Base-by-base conservation (phyloP, 1,140 invertebrate species). In the Trinorchestia longiramus region DNA sequence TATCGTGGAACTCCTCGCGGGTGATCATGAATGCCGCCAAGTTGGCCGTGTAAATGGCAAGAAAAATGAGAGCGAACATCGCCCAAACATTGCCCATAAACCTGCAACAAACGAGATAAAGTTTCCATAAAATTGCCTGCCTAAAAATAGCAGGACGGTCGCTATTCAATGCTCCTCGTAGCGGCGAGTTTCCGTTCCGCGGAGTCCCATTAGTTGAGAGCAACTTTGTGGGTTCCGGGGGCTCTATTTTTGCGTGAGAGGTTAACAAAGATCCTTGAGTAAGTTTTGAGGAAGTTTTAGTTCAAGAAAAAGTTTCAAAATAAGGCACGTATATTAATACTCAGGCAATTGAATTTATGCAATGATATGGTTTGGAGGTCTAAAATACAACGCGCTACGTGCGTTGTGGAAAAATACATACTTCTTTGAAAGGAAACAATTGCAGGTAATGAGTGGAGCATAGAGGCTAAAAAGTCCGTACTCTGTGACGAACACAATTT, bases 1-100 rank as follows among this genome's bases (percentile, higher is more conserved):
- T 98, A 97, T 99, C 99, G 97, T 99, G 99, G 97, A 98, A 97
- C 97, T 99, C 99, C 97, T 99, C 99, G 97, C 99, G 98, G 87
- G 99, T 99, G 97, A 99, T 99, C 99, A 99, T 99, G 98, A 99
- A 99, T 95, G 99, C 99, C 47, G 99, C 99, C 97, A 99, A 97
- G 97, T 99, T 99, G 97, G 99, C 99, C 98, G 99, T 99, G 98
- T 99, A 99, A 97, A 99, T 99, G 97, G 99, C 99, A 97, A 97
- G 97, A 97, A 99, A 99, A 62, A 99, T 99, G 44, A 99, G 98
- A 96, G 99, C 99, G 97, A 99, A 99, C 98, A 99, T 98, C 36
- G 99, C 99, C 99, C 99, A 99, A 95, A 99, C 98, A 97, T 99
- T 99, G 43, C 99, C 99, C 98, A 99, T 99, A 97, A 99, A 99